These are phyloP conservation scores for Nothobranchius kuhntae DNA, from an alignment of 2,113 vertebrate genomes.

Conservation along the genomic window DNA sequence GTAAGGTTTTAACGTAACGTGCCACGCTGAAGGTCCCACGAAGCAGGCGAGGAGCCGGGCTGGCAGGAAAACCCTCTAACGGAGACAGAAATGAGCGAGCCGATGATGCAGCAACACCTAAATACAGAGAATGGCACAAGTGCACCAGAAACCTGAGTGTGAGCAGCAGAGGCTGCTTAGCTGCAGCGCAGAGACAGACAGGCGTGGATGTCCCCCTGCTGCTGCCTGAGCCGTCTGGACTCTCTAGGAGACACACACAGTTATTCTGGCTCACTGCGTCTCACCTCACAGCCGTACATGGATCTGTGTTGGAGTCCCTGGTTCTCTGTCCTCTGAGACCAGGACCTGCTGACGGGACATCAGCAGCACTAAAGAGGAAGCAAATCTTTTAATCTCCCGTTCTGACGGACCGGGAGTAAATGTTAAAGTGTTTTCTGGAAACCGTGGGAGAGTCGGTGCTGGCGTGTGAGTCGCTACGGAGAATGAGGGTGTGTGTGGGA, in stretches of 20 bases:
- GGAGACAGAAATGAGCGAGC: too few species aligned
- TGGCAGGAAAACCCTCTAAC: too few species aligned
- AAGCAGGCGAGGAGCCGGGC: too few species aligned
- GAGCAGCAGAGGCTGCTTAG: background rate
- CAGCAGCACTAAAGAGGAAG: background rate
- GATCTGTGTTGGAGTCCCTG: too few species aligned
- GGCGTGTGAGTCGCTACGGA: background rate
- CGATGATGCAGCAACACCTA: too few species aligned
- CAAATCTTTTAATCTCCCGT: background rate
- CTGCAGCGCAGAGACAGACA: constrained; percentile 41
- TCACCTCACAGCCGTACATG: too few species aligned
- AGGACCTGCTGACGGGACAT: background rate
- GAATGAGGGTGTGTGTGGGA: background rate
- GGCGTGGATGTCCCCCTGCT: constrained; percentile 42
- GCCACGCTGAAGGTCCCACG: too few species aligned
- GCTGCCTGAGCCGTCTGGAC: constrained; percentile 21
- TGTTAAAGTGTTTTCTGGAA: background rate
- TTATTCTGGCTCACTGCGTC: too few species aligned
- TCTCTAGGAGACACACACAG: constrained; percentile 9
- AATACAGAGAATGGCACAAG: too few species aligned
- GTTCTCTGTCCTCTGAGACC: too few species aligned
- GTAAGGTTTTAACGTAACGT: too few species aligned
- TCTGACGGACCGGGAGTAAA: accelerated
- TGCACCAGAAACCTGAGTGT: too few species aligned
- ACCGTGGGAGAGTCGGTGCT: background rate